Evolutionary conservation across 2,113 vertebrate species (phyloP).

Genomic region (Charadrius vociferus): DNA sequence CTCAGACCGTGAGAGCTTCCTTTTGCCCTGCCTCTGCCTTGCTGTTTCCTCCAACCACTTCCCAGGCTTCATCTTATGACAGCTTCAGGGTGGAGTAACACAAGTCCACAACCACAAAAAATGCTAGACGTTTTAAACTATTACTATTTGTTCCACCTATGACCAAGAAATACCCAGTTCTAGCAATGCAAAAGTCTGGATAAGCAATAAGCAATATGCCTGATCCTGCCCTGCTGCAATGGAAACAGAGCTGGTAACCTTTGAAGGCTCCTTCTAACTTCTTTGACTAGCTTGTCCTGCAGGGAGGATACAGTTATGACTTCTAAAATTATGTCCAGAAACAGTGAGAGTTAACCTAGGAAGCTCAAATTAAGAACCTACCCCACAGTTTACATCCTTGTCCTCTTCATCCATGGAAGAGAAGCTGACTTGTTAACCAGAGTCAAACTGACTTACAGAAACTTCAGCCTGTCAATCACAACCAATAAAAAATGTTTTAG

Average conservation of each 20-base stretch:
- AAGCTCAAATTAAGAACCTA: background rate
- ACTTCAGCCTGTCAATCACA: background rate
- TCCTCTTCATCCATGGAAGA: background rate
- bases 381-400: background rate
- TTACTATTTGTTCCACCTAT: background rate
- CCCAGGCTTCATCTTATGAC: background rate
- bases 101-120: background rate
- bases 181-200: background rate
- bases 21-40: background rate
- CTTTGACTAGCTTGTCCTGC: background rate
- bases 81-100: background rate
- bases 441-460: background rate
- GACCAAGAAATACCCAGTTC: background rate
- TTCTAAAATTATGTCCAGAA: background rate
- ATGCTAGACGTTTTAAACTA: background rate
- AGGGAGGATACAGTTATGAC: background rate
- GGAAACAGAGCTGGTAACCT: background rate
- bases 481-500: background rate
- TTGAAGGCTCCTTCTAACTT: background rate
- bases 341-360: background rate
- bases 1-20: constrained; percentile 18
- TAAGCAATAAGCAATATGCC: background rate
- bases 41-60: background rate
- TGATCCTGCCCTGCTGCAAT: background rate
- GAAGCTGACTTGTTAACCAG: background rate